These are phyloP conservation scores for Gymnoscopelus microlampas DNA, from an alignment of 2,797 vertebrate species.

Conservation along the genomic window DNA sequence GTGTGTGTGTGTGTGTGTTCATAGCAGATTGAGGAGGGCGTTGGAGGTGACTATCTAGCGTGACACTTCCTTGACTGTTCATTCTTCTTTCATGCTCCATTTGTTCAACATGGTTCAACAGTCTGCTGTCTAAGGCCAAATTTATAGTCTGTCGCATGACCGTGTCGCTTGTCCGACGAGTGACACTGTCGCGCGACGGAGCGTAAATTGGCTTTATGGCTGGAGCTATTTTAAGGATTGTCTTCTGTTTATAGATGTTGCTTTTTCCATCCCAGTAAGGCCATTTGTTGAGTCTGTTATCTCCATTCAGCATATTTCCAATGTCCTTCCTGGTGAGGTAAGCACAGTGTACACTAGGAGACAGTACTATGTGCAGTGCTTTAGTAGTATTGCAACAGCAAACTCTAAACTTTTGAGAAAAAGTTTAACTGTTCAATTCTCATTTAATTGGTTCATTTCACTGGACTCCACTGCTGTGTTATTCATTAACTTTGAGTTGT, in stretches of 20 bases:
- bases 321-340: conserved; percentile 36
- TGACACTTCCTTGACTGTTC: conserved; percentile 34
- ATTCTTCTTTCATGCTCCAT: conserved; percentile 63
- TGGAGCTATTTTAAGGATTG: conserved; percentile 59
- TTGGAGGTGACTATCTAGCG: conserved; percentile 15
- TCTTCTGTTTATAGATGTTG: conserved; percentile 45
- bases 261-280: conserved; percentile 48
- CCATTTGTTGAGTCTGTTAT: conserved; percentile 25
- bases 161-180: no score
- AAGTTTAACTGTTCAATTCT: not conserved
- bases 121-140: conserved; percentile 40
- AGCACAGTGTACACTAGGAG: conserved; percentile 28
- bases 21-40: conserved; percentile 32
- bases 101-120: conserved; percentile 52
- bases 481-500: conserved; percentile 15
- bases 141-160: no score
- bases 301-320: conserved; percentile 50
- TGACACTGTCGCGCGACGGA: no score
- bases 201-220: conserved; percentile 1
- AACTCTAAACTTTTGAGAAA: not conserved
- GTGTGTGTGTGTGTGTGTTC: not conserved
- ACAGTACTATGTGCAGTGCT: conserved; percentile 8
- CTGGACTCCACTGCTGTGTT: conserved; percentile 12
- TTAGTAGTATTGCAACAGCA: not conserved
- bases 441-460: conserved; percentile 1